Percentiles rank a stretch among this genome's conserved stretches.
Conservation (phyloP, 2,888 invertebrate species). For the Habrosyne pyritoides region DNA sequence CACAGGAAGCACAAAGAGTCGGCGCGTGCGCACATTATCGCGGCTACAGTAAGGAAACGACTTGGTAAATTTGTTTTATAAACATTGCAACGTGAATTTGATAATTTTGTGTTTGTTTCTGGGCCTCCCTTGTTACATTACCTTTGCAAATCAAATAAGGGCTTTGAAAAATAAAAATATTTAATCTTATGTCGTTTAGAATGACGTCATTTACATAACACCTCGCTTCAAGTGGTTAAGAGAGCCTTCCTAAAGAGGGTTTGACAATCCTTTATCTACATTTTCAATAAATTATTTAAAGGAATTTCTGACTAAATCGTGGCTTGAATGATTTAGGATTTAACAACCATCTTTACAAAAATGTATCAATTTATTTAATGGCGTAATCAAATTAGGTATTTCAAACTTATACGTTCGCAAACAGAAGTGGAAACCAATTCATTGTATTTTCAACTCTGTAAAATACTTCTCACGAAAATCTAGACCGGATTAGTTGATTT, state of each 20-base stretch:
- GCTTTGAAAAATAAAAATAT: neutral
- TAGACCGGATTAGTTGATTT: too few relatives aligned
- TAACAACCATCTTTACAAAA: neutral
- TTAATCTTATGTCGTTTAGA: too few relatives aligned
- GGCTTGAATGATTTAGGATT: too few relatives aligned
- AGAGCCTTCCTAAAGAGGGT: too few relatives aligned
- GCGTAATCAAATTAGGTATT: neutral
- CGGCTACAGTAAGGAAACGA: constrained; percentile 27
- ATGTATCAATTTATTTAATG: neutral
- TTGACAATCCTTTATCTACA: too few relatives aligned
- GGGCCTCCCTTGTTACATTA: neutral
- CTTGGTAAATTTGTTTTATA: constrained; percentile 38
- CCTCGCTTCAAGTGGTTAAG: too few relatives aligned
- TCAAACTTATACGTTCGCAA: neutral
- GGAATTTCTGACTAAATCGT: too few relatives aligned
- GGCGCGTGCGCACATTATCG: constrained; percentile 29
- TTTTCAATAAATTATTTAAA: too few relatives aligned
- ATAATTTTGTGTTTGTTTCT: neutral
- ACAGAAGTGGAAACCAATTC: neutral
- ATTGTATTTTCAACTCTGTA: too few relatives aligned
- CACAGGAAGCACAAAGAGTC: neutral
- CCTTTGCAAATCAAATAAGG: neutral
- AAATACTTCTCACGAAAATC: too few relatives aligned
- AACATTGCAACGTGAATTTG: constrained; percentile 23
- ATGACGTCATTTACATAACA: too few relatives aligned